phyloP scores from a whole-genome alignment of 2,888 invertebrate species.

The Agonopterix heracliana region DNA sequence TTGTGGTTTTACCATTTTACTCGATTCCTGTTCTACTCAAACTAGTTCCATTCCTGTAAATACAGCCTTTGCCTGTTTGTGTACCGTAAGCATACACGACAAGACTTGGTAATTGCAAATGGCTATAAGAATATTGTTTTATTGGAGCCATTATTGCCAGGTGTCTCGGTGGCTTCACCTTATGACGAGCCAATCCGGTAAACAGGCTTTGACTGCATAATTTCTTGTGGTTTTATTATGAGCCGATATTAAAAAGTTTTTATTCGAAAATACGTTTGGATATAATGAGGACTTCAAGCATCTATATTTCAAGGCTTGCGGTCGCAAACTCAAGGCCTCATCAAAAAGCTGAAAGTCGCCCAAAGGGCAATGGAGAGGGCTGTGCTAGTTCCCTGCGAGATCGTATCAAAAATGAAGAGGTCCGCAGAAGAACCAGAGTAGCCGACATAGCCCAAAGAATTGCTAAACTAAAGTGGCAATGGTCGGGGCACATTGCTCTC shows the following conservation, averaged over 20 bases:
- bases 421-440: no score
- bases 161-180: conserved; percentile 20
- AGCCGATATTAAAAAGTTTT: neutral
- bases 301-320: no score
- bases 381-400: no score
- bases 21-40: conserved; percentile 6
- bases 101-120: conserved; percentile 31
- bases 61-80: conserved; percentile 9
- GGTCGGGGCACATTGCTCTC: no score
- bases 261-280: no score
- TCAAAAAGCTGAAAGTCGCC: no score
- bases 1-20: conserved; percentile 1
- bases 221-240: conserved; percentile 17
- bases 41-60: conserved; percentile 8
- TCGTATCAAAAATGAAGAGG: no score
- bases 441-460: no score
- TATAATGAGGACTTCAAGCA: no score
- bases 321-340: no score
- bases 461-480: no score
- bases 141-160: conserved; percentile 42
- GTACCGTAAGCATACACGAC: conserved; percentile 19
- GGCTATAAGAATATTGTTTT: conserved; percentile 31
- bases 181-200: conserved; percentile 18
- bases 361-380: no score
- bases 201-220: conserved; percentile 28